Conservation (phyloP, 2,888 invertebrate species). For the Tubiluchus corallicola region DNA sequence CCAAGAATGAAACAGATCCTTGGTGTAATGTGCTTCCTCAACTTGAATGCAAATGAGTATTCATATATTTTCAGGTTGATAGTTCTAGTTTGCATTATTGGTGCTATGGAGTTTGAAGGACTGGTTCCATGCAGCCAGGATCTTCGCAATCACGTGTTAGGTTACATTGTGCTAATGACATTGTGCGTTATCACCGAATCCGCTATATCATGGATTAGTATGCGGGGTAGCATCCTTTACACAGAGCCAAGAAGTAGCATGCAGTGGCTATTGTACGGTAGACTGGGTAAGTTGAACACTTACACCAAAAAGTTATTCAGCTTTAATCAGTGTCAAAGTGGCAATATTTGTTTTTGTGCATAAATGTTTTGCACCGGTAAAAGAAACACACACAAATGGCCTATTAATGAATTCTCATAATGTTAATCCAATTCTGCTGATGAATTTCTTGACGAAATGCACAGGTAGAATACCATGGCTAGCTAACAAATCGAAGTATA, state of each 20-base stretch:
- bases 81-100: conserved; percentile 38
- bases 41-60: no score
- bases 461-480: no score
- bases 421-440: no score
- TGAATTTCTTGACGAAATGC: no score
- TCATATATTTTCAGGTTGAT: conserved; percentile 38
- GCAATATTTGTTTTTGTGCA: no score
- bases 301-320: no score
- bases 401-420: no score
- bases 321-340: no score
- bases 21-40: no score
- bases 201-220: conserved; percentile 49
- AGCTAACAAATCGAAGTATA: no score
- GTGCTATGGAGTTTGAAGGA: conserved; percentile 36
- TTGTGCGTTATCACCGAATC: conserved; percentile 41
- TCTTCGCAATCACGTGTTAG: conserved; percentile 36
- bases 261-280: conserved; percentile 56
- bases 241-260: conserved; percentile 46
- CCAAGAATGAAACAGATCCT: conserved; percentile 8
- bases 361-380: no score
- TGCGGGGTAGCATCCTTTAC: conserved; percentile 58
- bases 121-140: conserved; percentile 26
- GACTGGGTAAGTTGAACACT: conserved; percentile 49
- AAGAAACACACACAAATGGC: no score
- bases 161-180: conserved; percentile 40